phyloP scores from a whole-genome alignment of 2,113 vertebrate genomes.

The Danio rerio region GRCz12tu NC_133180.1:6178501-6179000 shows the following conservation, averaged over 20 bases:
- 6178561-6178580: constrained; percentile 85
- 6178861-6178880: constrained; percentile 90
- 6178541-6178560: constrained; percentile 95
- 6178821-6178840: constrained; percentile 95
- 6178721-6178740: constrained; percentile 94
- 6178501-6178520: constrained; percentile 87
- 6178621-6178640: constrained; percentile 98
- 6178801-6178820: constrained; percentile 94
- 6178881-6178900: constrained; percentile 95
- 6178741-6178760: constrained; percentile 91
- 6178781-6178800: constrained; percentile 89
- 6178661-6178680: constrained; percentile 88
- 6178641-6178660: constrained; percentile 92
- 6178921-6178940: constrained; percentile 92
- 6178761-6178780: constrained; percentile 91
- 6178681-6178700: constrained; percentile 93
- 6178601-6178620: constrained; percentile 94
- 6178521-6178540: constrained; percentile 93
- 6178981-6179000: constrained; percentile 98
- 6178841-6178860: constrained; percentile 95
- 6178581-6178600: constrained; percentile 84
- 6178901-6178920: constrained; percentile 90
- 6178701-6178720: constrained; percentile 92
- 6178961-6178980: constrained; percentile 92
- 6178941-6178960: constrained; percentile 96